Evolutionary conservation across 2,888 invertebrate species (phyloP), one percentile per base, ranked within the genome.

Genomic region (Plagodis dolabraria): DNA sequence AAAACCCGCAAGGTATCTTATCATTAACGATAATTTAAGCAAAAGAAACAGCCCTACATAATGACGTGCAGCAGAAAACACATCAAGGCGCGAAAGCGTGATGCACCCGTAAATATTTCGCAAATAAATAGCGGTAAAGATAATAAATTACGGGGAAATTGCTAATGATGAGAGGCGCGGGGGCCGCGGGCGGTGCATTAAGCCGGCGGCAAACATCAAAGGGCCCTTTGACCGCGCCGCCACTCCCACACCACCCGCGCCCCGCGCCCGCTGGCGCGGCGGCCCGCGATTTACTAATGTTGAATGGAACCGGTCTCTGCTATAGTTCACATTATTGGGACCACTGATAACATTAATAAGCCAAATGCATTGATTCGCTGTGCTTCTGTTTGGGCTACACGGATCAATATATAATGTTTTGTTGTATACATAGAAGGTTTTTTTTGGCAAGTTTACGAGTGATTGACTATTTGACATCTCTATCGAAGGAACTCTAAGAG

Each of bases 131-230:
- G 86, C 89, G 85, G 86, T 87, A 90, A 90, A 91, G 89, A 90
- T 91, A 92, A 92, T 91, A 91, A 92, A 92, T 92, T 90, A 92
- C 87, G 83, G 89, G 91, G 90, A 92, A 92, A 92, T 92, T 91
- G 91, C 89, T 92, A 92, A 92, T 92, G 92, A 92, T 90, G 91
- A 90, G 86, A 80, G 87, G 84, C 75, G 85, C 84, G 87, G 86
- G 89, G 82, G 79, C 83, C 86, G 89, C 88, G 89, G 90, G 91
- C 89, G 92, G 89, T 92, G 92, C 91, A 91, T 92, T 92, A 92
- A 91, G 91, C 90, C 91, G 88, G 86, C 92, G 92, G 92, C 92
- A 92, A 90, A 92, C 92, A 92, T 92, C 91, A 91, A 92, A 92
- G 92, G 83, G 84, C 87, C 82, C 92, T 92, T 92, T 92, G 92